Evolutionary conservation across 2,797 vertebrate species (phyloP).

Genomic region (Acanthurus leucopareius): DNA sequence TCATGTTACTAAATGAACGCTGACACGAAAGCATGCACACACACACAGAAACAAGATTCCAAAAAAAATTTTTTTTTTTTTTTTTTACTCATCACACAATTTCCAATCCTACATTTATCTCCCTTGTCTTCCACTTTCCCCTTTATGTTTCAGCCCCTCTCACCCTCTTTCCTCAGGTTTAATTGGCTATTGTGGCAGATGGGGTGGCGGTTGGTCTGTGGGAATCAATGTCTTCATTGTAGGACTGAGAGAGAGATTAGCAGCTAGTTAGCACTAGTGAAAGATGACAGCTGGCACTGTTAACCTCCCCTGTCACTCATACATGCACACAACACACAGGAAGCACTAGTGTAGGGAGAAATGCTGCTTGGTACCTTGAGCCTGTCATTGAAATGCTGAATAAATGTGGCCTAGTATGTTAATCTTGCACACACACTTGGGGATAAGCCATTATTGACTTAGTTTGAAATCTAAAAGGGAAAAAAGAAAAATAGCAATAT

Average conservation of each 20-base stretch:
- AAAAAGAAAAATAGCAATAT: slow-evolving; percentile 5
- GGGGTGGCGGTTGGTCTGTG: slow-evolving; percentile 64
- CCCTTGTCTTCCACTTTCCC: slow-evolving; percentile 23
- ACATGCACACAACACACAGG: slow-evolving; percentile 23
- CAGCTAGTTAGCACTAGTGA: slow-evolving; percentile 80
- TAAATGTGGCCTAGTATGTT: slow-evolving; percentile 29
- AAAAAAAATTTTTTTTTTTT: slow-evolving; percentile 29
- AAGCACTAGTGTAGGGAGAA: slow-evolving; percentile 40
- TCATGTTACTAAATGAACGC: slow-evolving; percentile 37
- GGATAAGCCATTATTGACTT: slow-evolving; percentile 40
- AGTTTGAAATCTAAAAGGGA: slow-evolving; percentile 22
- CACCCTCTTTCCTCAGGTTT: slow-evolving; percentile 62
- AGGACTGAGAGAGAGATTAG: slow-evolving; percentile 79
- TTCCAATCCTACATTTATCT: slow-evolving; percentile 41
- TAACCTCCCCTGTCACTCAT: slow-evolving; percentile 60
- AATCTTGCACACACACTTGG: slow-evolving; percentile 19
- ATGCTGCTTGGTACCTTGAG: slow-evolving; percentile 14
- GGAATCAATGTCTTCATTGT: slow-evolving; percentile 84
- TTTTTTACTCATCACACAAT: slow-evolving; percentile 36
- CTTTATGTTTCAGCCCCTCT: slow-evolving; percentile 46
- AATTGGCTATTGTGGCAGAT: slow-evolving; percentile 78
- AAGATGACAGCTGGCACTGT: slow-evolving; percentile 79
- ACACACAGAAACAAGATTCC: background rate
- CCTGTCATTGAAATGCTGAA: slow-evolving; percentile 41
- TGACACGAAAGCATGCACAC: slow-evolving; percentile 10